phyloP scores from a whole-genome alignment of 2,113 vertebrate species.

The Takifugu bimaculatus region DNA sequence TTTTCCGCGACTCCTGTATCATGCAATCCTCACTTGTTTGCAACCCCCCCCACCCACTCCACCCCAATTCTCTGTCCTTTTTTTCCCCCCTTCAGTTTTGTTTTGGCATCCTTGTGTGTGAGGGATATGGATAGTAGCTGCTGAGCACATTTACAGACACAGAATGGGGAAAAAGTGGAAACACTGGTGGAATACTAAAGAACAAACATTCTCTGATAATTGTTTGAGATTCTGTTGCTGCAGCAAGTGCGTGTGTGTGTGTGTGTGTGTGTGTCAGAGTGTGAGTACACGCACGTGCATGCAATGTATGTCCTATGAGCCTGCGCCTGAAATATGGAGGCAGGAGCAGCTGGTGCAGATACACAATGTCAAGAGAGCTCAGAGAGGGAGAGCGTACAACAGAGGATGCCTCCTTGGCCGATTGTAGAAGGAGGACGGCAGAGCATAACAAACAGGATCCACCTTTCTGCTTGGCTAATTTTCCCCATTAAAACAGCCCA shows the following conservation, averaged over 20 bases:
- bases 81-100: background rate
- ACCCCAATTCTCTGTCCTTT: background rate
- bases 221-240: background rate
- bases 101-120: conserved; percentile 9
- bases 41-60: background rate
- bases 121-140: conserved; percentile 4
- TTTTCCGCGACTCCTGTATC: conserved; percentile 34
- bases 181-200: background rate
- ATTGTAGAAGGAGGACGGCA: conserved; percentile 82
- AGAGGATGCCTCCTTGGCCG: conserved; percentile 79
- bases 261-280: background rate
- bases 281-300: background rate
- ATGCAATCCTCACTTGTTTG: conserved; percentile 40
- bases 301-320: conserved; percentile 31
- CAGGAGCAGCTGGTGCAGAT: conserved; percentile 65
- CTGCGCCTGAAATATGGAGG: conserved; percentile 42
- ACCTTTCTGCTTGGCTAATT: conserved; percentile 96
- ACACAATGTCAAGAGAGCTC: conserved; percentile 66
- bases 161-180: conserved; percentile 28
- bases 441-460: conserved; percentile 97
- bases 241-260: background rate
- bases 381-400: conserved; percentile 55
- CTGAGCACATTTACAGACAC: conserved; percentile 7
- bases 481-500: conserved; percentile 98
- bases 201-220: background rate